phyloP scores from a whole-genome alignment of 1,140 invertebrate species.

The Polyergus mexicanus region DNA sequence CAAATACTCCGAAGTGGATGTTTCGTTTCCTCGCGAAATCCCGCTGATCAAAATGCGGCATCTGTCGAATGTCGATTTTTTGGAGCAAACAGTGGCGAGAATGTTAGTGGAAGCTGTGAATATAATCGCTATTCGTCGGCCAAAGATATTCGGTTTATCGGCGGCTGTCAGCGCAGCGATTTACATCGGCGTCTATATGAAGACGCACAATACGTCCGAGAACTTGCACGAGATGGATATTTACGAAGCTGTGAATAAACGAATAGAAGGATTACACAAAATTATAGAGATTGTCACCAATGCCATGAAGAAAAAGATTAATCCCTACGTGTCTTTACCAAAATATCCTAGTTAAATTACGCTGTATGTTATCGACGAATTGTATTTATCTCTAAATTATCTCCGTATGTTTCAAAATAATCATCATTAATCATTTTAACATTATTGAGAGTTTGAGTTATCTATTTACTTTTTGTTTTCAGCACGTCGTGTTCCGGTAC shows the following conservation, averaged over 20 bases:
- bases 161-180: conserved; percentile 85
- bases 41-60: conserved; percentile 82
- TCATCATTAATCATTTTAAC: neutral
- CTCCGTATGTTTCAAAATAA: conserved; percentile 63
- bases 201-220: conserved; percentile 84
- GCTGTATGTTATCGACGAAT: neutral
- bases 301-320: conserved; percentile 46
- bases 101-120: conserved; percentile 86
- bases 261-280: conserved; percentile 82
- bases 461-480: conserved; percentile 84
- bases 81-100: conserved; percentile 87
- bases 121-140: conserved; percentile 84
- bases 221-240: conserved; percentile 66
- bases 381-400: neutral
- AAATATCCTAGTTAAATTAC: neutral
- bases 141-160: conserved; percentile 87
- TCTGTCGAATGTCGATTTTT: conserved; percentile 87
- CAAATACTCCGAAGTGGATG: conserved; percentile 82
- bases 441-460: conserved; percentile 32
- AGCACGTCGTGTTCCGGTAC: conserved; percentile 98
- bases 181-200: conserved; percentile 87
- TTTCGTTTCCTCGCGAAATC: conserved; percentile 83
- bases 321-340: conserved; percentile 31
- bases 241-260: conserved; percentile 81
- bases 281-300: conserved; percentile 73